Conservation (phyloP, 2,888 invertebrate species). For the Amiota communis region DNA sequence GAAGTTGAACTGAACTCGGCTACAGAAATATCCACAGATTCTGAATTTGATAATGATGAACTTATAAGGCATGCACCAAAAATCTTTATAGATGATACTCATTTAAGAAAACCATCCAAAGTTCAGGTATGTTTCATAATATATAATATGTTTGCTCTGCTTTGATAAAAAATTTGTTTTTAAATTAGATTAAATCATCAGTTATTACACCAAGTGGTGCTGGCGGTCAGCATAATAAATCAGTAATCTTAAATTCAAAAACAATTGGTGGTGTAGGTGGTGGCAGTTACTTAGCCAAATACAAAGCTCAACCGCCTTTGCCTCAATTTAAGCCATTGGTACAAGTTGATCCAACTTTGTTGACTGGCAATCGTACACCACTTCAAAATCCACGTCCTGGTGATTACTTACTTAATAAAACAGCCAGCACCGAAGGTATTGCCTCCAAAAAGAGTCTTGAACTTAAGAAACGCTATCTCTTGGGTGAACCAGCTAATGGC, state of each 20-base stretch:
- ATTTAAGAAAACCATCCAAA: conserved; percentile 77
- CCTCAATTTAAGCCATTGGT: conserved; percentile 73
- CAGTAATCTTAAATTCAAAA: conserved; percentile 34
- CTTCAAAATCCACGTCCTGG: conserved; percentile 78
- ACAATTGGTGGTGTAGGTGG: conserved; percentile 47
- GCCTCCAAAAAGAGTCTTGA: conserved; percentile 91
- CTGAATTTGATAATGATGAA: conserved; percentile 91
- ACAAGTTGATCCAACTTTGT: conserved; percentile 72
- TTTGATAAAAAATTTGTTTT: background rate
- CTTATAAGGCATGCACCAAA: conserved; percentile 80
- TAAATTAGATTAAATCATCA: conserved; percentile 68
- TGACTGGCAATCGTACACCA: conserved; percentile 71
- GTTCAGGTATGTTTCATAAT: conserved; percentile 76
- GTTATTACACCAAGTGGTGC: conserved; percentile 57
- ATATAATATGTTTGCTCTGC: background rate
- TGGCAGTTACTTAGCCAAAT: conserved; percentile 65
- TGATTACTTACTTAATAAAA: conserved; percentile 86
- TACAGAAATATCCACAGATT: conserved; percentile 93
- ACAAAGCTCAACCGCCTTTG: conserved; percentile 62
- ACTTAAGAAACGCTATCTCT: conserved; percentile 87
- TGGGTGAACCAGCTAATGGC: conserved; percentile 80
- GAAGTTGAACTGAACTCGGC: conserved; percentile 87
- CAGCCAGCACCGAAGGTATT: conserved; percentile 89
- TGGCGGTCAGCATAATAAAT: conserved; percentile 54
- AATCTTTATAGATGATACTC: conserved; percentile 82